Base-by-base conservation (phyloP, 2,888 invertebrate genomes). In the Creontiades dilutus region DNA sequence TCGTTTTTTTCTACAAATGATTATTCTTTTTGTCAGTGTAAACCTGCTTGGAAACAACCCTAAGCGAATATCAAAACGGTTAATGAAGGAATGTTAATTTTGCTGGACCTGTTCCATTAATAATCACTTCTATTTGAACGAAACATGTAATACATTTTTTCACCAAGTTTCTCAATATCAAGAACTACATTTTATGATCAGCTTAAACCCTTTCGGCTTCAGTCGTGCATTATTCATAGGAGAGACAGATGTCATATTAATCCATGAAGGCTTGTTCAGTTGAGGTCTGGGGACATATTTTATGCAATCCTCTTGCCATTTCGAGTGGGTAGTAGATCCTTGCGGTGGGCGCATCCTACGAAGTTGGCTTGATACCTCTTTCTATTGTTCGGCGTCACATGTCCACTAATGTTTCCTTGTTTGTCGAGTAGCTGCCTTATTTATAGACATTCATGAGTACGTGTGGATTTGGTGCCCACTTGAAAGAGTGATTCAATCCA, bases 261-360 rank as follows among this genome's bases (percentile, higher is more conserved):
- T 68, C 57, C 23, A 68, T 23, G 23, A 12, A 68, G 68, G 16
- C 37, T 46, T 28, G 19, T 46, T n/a, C 19, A 12, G 11, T 19
- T n/a, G 37, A 37, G n/a, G 78, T 46, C 37, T 80, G 46, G 46
- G 46, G 46, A 47, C n/a, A n/a, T 80, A 80, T 80, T 85, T 85
- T 85, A 85, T 85, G 57, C 23, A 85, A 85, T 46, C 85, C 16
- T 61, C 85, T 68, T 85, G 85, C 61, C 85, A 85, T 82, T 61
- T 68, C 68, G 85, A 85, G 85, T 85, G 68, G 85, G 85, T 28
- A 85, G 85, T 16, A 27, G 12, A 12, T 46, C 46, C 61, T 85
- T 85, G 52, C 85, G 85, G 85, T 85, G 85, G 85, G 85, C 85
- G 85, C 85, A 85, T 61, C 85, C 85, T 85, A 85, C 85, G 27